Conservation (phyloP, 2,797 vertebrate species). For the Rhyacichthys aspro region DNA sequence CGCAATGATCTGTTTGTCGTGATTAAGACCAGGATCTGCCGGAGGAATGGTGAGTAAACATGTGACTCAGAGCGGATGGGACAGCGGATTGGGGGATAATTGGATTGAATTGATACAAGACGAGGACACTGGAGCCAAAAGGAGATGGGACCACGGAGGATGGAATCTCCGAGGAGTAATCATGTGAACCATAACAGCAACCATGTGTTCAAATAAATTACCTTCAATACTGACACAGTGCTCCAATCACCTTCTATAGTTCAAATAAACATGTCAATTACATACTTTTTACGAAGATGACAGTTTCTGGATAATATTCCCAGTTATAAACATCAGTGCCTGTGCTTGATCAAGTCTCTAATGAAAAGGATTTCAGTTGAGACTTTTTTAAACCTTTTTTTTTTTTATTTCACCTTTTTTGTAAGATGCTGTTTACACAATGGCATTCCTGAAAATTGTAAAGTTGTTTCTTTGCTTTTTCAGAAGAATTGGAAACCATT, state of each 20-base stretch:
- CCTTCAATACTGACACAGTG: constrained; percentile 28
- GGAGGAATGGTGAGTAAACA: constrained; percentile 47
- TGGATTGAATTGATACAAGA: constrained; percentile 62
- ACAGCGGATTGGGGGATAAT: constrained; percentile 55
- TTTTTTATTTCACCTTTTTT: too few relatives aligned
- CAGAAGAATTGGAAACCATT: too few relatives aligned
- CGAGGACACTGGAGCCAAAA: constrained; percentile 37
- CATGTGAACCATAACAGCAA: constrained; percentile 53
- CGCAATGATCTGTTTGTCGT: constrained; percentile 41
- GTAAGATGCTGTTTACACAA: too few relatives aligned
- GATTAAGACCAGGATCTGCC: constrained; percentile 37
- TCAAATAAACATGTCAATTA: constrained; percentile 49
- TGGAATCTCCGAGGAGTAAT: constrained; percentile 41
- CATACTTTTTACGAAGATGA: too few relatives aligned
- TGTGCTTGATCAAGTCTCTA: too few relatives aligned
- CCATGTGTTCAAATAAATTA: constrained; percentile 66
- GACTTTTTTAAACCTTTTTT: too few relatives aligned
- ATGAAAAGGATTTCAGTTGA: too few relatives aligned
- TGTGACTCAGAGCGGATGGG: constrained; percentile 55
- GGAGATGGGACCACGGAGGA: constrained; percentile 24
- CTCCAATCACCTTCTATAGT: constrained; percentile 26
- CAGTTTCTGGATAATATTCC: too few relatives aligned
- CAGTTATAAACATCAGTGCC: too few relatives aligned
- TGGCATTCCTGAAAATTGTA: too few relatives aligned
- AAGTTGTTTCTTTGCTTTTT: too few relatives aligned